A percentile compares a stretch with the other conserved stretches of the same genome.
Conservation (phyloP, 1,140 invertebrate species). For the Ctenoplectra terminalis region DNA sequence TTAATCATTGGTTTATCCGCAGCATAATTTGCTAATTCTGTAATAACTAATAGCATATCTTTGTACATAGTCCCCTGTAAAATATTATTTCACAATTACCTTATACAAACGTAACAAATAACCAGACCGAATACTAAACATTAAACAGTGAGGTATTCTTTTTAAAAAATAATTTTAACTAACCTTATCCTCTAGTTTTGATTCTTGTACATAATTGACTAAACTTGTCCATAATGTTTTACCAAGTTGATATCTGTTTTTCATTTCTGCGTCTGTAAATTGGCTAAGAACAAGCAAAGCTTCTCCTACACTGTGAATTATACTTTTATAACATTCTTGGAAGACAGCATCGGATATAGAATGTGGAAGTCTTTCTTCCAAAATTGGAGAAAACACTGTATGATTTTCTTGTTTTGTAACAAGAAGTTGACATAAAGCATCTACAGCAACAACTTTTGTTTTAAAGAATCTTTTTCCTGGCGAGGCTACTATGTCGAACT, state of each 20-base stretch:
- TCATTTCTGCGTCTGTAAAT: conserved; percentile 69
- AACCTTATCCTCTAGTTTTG: conserved; percentile 69
- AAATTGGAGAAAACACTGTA: conserved; percentile 41
- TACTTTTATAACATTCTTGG: conserved; percentile 69
- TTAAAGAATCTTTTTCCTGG: conserved; percentile 77
- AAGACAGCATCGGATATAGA: conserved; percentile 70
- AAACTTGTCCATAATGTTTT: conserved; percentile 75
- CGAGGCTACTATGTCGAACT: conserved; percentile 72
- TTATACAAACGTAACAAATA: background rate
- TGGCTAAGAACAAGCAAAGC: conserved; percentile 72
- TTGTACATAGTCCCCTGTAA: conserved; percentile 69
- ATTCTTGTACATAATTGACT: conserved; percentile 67
- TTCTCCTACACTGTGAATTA: conserved; percentile 78
- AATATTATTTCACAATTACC: conserved; percentile 11
- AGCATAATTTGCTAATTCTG: conserved; percentile 67
- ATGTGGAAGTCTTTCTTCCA: conserved; percentile 71
- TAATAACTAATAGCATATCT: conserved; percentile 69
- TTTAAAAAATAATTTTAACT: background rate
- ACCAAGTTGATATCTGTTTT: conserved; percentile 65
- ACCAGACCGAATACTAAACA: background rate
- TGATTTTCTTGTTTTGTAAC: conserved; percentile 64
- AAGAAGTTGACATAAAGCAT: conserved; percentile 76
- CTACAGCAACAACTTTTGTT: conserved; percentile 75
- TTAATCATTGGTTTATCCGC: conserved; percentile 63
- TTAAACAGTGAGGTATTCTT: background rate